Conservation (phyloP, 2,888 invertebrate species). For the Harpalus rubripes region DNA sequence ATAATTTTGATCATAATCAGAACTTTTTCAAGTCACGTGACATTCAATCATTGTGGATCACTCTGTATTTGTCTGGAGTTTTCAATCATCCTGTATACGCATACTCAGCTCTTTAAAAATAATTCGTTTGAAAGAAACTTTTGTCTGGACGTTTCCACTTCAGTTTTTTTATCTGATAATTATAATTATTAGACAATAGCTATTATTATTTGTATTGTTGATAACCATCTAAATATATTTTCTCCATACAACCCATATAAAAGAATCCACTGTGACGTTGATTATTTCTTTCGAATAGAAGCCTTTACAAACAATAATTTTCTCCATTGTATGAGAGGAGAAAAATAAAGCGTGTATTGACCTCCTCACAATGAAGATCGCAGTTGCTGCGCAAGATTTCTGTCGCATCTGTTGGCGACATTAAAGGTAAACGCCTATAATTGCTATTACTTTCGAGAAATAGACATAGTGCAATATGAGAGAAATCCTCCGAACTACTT, state of each 20-base stretch:
- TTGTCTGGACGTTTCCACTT: not conserved
- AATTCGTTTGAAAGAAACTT: not conserved
- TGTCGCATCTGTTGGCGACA: constrained; percentile 25
- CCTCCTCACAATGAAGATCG: constrained; percentile 49
- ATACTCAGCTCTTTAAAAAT: not conserved
- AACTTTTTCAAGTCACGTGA: too few relatives aligned
- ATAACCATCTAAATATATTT: not conserved
- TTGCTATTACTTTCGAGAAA: constrained; percentile 62
- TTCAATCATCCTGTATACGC: too few relatives aligned
- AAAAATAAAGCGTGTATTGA: constrained; percentile 56
- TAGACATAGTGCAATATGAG: constrained; percentile 54
- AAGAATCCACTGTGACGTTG: not conserved
- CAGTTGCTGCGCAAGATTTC: constrained; percentile 18
- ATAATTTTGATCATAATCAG: too few relatives aligned
- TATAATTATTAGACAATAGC: not conserved
- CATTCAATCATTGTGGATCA: too few relatives aligned
- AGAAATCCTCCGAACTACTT: constrained; percentile 56
- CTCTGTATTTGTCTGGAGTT: too few relatives aligned
- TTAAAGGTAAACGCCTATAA: constrained; percentile 57
- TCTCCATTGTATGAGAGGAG: constrained; percentile 13
- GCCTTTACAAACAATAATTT: constrained; percentile 4
- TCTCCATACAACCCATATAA: not conserved
- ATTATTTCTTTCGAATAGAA: not conserved
- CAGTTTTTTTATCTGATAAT: not conserved
- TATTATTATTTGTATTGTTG: not conserved